Evolutionary conservation across 2,888 invertebrate species (phyloP).

Genomic region (Erpobdella octoculata): DNA sequence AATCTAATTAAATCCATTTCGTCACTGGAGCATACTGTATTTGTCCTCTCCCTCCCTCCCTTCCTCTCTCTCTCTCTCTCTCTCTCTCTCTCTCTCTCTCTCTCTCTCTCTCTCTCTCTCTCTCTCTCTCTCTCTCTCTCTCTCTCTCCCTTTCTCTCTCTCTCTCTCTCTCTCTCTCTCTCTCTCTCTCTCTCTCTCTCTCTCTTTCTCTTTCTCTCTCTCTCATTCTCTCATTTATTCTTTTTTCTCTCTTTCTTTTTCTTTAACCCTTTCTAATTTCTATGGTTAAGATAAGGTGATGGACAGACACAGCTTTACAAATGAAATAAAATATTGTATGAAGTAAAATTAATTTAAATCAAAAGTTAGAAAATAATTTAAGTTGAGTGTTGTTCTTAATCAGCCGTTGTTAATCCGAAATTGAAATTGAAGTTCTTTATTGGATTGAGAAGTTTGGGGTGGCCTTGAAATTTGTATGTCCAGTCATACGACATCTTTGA

Average conservation of each 20-base stretch:
- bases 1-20: not conserved
- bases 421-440: no score
- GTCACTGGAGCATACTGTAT: not conserved
- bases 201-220: not conserved
- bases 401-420: no score
- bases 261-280: not conserved
- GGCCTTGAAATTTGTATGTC: no score
- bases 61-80: slow-evolving; percentile 21
- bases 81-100: slow-evolving; percentile 25
- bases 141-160: slow-evolving; percentile 8
- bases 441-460: no score
- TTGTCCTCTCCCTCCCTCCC: not conserved
- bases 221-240: slow-evolving; percentile 7
- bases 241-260: not conserved
- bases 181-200: slow-evolving; percentile 12
- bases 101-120: slow-evolving; percentile 23
- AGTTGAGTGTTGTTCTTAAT: no score
- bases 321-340: no score
- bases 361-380: no score
- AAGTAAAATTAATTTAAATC: no score
- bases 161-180: not conserved
- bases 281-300: not conserved
- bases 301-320: not conserved
- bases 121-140: slow-evolving; percentile 6
- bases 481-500: no score